These are phyloP conservation scores for Drosophila multiciliata DNA, from an alignment of 2,888 invertebrate genomes.

Conservation along the genomic window DNA sequence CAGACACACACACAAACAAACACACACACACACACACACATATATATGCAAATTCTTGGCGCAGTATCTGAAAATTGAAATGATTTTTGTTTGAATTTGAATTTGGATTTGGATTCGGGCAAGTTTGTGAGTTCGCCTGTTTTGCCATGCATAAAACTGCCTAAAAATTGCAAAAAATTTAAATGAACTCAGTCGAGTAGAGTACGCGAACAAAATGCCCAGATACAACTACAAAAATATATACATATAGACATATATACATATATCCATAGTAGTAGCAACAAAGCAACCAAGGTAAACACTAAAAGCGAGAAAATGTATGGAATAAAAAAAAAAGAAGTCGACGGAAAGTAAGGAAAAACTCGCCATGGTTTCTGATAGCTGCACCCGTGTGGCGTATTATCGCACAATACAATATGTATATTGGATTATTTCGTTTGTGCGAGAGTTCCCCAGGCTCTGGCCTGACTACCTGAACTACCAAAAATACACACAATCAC, in stretches of 20 bases:
- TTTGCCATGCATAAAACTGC: slow-evolving; percentile 72
- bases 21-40: neutral
- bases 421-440: slow-evolving; percentile 80
- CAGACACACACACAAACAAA: neutral
- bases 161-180: slow-evolving; percentile 77
- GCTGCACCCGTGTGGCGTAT: slow-evolving; percentile 44
- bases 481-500: slow-evolving; percentile 10
- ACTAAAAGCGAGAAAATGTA: slow-evolving; percentile 27
- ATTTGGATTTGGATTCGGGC: slow-evolving; percentile 61
- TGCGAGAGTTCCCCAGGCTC: slow-evolving; percentile 46
- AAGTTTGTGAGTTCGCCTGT: slow-evolving; percentile 63
- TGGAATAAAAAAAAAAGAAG: slow-evolving; percentile 24
- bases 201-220: slow-evolving; percentile 29
- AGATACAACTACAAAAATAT: slow-evolving; percentile 14
- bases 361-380: slow-evolving; percentile 15
- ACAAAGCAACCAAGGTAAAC: slow-evolving; percentile 47
- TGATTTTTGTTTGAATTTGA: slow-evolving; percentile 72
- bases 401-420: slow-evolving; percentile 81
- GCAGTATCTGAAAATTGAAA: slow-evolving; percentile 68
- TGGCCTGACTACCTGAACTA: slow-evolving; percentile 24
- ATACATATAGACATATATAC: neutral
- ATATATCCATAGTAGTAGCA: slow-evolving; percentile 8
- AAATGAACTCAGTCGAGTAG: slow-evolving; percentile 68
- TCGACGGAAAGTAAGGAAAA: slow-evolving; percentile 8
- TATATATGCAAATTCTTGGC: slow-evolving; percentile 60